These are phyloP conservation scores for Lymantria dispar DNA, from an alignment of 2,888 invertebrate genomes.

Conservation along the genomic window DNA sequence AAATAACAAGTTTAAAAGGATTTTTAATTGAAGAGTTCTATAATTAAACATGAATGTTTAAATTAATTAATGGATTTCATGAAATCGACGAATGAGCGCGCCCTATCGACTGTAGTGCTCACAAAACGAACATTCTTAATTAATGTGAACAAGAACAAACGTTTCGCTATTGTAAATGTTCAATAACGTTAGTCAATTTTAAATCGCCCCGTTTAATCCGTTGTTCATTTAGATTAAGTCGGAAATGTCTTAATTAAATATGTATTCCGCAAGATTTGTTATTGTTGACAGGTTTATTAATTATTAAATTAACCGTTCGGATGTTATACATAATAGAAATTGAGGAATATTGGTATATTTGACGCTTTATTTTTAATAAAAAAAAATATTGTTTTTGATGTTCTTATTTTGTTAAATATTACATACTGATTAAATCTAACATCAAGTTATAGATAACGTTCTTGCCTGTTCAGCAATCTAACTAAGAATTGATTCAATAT, in stretches of 20 bases:
- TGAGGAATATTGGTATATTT: too few species aligned
- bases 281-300: slow-evolving; percentile 15
- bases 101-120: slow-evolving; percentile 49
- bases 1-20: slow-evolving; percentile 71
- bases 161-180: slow-evolving; percentile 57
- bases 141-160: slow-evolving; percentile 65
- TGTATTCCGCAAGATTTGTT: slow-evolving; percentile 20
- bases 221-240: slow-evolving; percentile 41
- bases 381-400: too few species aligned
- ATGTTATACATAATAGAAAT: background rate
- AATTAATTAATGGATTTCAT: slow-evolving; percentile 75
- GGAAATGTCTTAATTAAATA: slow-evolving; percentile 28
- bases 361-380: too few species aligned
- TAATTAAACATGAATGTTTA: slow-evolving; percentile 80
- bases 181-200: slow-evolving; percentile 49
- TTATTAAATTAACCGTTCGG: slow-evolving; percentile 8
- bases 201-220: slow-evolving; percentile 41
- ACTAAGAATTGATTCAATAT: too few species aligned
- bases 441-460: too few species aligned
- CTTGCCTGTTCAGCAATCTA: too few species aligned
- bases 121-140: slow-evolving; percentile 67
- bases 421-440: too few species aligned
- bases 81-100: slow-evolving; percentile 44
- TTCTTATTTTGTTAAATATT: too few species aligned
- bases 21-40: slow-evolving; percentile 75